Evolutionary conservation across 1,140 invertebrate species (phyloP).

Genomic region (Caenorhabditis remanei): DNA sequence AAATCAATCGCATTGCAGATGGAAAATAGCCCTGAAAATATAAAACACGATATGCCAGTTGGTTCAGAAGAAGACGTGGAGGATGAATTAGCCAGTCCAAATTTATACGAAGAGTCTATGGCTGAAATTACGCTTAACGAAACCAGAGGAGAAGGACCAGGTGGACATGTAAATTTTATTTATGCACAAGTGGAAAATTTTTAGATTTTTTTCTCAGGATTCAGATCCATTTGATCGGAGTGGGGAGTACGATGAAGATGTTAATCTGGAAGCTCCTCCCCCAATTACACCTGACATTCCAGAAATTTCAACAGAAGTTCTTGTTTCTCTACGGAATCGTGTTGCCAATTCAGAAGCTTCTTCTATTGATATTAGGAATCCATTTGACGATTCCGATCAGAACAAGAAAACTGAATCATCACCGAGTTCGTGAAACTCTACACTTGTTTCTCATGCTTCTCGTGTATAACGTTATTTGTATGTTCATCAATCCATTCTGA

Average conservation of each 20-base stretch:
- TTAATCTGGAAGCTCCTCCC: conserved; percentile 10
- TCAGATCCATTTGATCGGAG: conserved; percentile 34
- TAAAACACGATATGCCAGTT: not conserved
- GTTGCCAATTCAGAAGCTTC: not conserved
- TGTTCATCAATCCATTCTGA: too few relatives aligned
- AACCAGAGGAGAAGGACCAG: not conserved
- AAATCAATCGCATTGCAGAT: too few relatives aligned
- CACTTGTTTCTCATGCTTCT: too few relatives aligned
- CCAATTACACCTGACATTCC: conserved; percentile 31
- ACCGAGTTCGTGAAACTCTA: not conserved
- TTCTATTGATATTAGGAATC: not conserved
- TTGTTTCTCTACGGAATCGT: conserved; percentile 15
- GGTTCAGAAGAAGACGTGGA: not conserved
- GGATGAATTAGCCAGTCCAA: not conserved
- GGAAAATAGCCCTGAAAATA: not conserved
- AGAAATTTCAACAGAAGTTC: conserved; percentile 12
- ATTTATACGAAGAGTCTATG: conserved; percentile 44
- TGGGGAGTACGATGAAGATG: conserved; percentile 42
- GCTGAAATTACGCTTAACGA: conserved; percentile 12
- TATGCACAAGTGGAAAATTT: not conserved
- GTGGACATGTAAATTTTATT: not conserved
- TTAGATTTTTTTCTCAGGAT: not conserved
- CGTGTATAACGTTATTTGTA: too few relatives aligned
- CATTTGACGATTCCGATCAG: conserved; percentile 2
- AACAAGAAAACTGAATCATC: not conserved